A percentile compares a stretch with the other conserved stretches of the same genome.
These are phyloP conservation scores for Brachylomia viminalis DNA, from an alignment of 2,888 invertebrate genomes.

Conservation along the genomic window DNA sequence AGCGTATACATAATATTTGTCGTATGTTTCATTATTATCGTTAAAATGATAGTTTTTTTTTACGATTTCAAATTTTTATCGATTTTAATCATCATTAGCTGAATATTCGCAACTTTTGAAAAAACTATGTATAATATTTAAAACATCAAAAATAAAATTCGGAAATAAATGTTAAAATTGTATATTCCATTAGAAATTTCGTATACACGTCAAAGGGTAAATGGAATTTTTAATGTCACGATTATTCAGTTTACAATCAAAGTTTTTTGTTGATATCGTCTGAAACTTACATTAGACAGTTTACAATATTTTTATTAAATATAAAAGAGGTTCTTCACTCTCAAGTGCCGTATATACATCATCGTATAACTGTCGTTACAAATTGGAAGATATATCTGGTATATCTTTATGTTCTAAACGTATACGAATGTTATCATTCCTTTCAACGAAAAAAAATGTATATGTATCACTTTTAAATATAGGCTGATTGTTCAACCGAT, in stretches of 20 bases:
- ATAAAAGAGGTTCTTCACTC: slow-evolving; percentile 88
- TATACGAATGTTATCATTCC: slow-evolving; percentile 93
- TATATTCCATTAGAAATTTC: slow-evolving; percentile 66
- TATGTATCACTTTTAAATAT: slow-evolving; percentile 86
- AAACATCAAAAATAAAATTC: slow-evolving; percentile 61
- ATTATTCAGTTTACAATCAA: slow-evolving; percentile 71
- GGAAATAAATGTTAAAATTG: slow-evolving; percentile 62
- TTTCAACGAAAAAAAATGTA: slow-evolving; percentile 87
- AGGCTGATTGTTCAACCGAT: slow-evolving; percentile 83
- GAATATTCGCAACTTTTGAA: slow-evolving; percentile 70
- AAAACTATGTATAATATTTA: slow-evolving; percentile 51
- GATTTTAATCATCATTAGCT: slow-evolving; percentile 75
- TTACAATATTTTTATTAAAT: slow-evolving; percentile 89
- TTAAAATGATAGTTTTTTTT: slow-evolving; percentile 91
- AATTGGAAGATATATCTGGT: slow-evolving; percentile 86
- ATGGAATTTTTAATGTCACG: slow-evolving; percentile 62
- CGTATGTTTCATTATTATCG: slow-evolving; percentile 91
- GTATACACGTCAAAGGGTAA: slow-evolving; percentile 65
- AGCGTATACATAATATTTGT: slow-evolving; percentile 95
- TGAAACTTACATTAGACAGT: slow-evolving; percentile 87
- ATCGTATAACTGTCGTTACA: slow-evolving; percentile 89
- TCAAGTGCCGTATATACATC: slow-evolving; percentile 88
- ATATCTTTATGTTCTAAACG: slow-evolving; percentile 91
- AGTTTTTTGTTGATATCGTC: slow-evolving; percentile 78
- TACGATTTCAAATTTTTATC: slow-evolving; percentile 81